These are phyloP conservation scores for Muscicapa striata DNA, from an alignment of 2,797 vertebrate species.

Conservation along the genomic window DNA sequence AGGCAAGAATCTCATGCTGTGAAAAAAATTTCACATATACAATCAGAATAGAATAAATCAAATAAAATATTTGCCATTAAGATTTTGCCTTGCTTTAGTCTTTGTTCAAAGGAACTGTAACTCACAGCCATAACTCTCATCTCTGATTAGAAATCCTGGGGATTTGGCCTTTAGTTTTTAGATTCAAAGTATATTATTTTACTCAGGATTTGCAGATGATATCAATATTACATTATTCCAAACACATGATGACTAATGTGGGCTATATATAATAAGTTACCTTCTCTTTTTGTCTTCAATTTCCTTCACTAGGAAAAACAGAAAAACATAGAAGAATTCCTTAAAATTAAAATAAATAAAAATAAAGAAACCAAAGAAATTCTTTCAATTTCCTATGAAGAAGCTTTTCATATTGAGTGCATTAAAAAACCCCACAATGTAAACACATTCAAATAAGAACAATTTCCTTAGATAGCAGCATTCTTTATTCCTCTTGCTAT, in stretches of 20 bases:
- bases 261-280: background rate
- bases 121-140: background rate
- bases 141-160: background rate
- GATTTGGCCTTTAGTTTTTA: background rate
- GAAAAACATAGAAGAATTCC: background rate
- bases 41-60: background rate
- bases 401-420: background rate
- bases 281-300: background rate
- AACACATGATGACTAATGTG: background rate
- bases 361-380: background rate
- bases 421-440: background rate
- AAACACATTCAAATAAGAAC: constrained; percentile 39
- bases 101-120: background rate
- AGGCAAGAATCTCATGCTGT: background rate
- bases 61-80: background rate
- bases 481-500: constrained; percentile 47
- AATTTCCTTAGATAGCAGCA: constrained; percentile 52
- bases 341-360: background rate
- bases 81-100: background rate
- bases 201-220: background rate
- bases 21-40: background rate
- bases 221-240: background rate
- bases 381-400: constrained; percentile 5
- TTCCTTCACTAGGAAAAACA: background rate
- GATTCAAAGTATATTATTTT: background rate